Conservation (phyloP, 2,888 invertebrate genomes). For the Cinara cedri region DNA sequence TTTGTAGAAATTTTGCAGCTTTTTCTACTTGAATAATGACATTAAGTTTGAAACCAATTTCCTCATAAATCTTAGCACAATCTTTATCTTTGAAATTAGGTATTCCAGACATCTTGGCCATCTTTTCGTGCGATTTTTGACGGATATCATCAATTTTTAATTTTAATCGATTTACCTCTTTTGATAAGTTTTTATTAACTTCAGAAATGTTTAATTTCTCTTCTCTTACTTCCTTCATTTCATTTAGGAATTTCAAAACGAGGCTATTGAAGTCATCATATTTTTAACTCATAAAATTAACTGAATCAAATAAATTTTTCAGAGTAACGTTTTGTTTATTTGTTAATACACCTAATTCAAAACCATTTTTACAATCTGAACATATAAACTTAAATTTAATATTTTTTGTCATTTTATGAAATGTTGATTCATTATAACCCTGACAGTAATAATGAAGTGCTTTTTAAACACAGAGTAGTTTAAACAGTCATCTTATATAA, state of each 20-base stretch:
- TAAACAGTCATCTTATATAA: neutral
- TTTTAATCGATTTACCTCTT: conserved; percentile 1
- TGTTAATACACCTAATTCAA: neutral
- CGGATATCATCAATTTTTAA: conserved; percentile 1
- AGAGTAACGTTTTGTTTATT: neutral
- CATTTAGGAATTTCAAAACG: neutral
- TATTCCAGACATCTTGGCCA: neutral
- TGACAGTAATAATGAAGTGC: conserved; percentile 9
- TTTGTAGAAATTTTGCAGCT: conserved; percentile 1
- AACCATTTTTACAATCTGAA: neutral
- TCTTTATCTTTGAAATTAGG: neutral
- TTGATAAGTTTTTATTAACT: neutral
- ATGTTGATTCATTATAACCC: conserved; percentile 21
- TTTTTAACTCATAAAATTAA: neutral
- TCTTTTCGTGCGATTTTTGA: neutral
- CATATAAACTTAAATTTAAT: neutral
- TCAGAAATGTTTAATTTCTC: neutral
- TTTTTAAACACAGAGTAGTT: conserved; percentile 2
- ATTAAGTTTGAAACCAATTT: neutral
- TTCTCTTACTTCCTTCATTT: conserved; percentile 18
- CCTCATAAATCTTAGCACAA: neutral
- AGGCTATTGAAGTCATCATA: conserved; percentile 17
- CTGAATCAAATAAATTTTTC: neutral
- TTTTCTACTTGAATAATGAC: neutral
- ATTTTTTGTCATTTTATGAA: neutral